Conservation (phyloP, 2,797 vertebrate species). For the Nannoperca australis region DNA sequence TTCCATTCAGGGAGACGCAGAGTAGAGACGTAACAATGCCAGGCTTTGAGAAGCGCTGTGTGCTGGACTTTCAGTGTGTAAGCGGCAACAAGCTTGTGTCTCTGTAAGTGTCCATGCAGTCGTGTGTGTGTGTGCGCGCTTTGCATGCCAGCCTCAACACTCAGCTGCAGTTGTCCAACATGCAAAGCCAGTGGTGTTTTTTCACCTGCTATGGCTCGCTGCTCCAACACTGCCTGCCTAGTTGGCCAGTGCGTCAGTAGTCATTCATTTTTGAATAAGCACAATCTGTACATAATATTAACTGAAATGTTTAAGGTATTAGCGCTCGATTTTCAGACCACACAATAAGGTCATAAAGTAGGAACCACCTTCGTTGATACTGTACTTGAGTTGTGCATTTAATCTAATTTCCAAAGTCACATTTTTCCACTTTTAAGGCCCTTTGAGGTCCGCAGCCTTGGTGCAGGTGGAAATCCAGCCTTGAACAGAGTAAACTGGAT, state of each 20-base stretch:
- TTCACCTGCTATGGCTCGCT: constrained; percentile 63
- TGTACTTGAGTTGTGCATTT: not conserved
- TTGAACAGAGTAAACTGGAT: not conserved
- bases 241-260: constrained; percentile 5
- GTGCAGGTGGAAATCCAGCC: not conserved
- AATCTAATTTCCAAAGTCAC: not conserved
- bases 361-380: not conserved
- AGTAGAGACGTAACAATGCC: not conserved
- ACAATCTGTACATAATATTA: not conserved
- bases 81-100: constrained; percentile 12
- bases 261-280: not conserved
- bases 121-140: constrained; percentile 24
- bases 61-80: constrained; percentile 21
- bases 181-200: constrained; percentile 75
- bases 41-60: not conserved
- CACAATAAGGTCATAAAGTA: not conserved
- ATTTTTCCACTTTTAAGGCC: not conserved
- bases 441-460: not conserved
- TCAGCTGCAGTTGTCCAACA: constrained; percentile 56
- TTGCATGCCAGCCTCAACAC: constrained; percentile 58
- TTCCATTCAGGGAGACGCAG: not conserved
- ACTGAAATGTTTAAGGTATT: not conserved
- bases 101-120: constrained; percentile 16
- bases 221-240: constrained; percentile 26
- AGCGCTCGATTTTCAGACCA: not conserved